phyloP scores from a whole-genome alignment of 2,113 vertebrate species.

The Paraplagusia blochii region DNA sequence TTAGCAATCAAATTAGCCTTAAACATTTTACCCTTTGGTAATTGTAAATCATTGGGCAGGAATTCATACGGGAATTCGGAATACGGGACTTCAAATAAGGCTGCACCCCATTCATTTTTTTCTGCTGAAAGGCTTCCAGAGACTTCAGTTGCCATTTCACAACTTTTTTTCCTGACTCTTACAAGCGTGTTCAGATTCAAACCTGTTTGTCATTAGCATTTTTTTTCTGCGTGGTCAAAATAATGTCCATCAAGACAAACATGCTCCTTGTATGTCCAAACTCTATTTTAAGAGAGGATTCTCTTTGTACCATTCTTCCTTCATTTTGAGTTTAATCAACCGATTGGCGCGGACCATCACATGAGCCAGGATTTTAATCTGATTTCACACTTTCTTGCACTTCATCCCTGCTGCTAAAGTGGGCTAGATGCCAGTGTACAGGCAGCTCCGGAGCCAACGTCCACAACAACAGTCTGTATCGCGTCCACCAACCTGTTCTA shows the following conservation, averaged over 20 bases:
- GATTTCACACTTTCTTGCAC: slow-evolving; percentile 76
- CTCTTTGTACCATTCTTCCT: slow-evolving; percentile 28
- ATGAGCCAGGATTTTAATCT: slow-evolving; percentile 75
- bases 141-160: too few relatives aligned
- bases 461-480: background rate
- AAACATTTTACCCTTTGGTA: too few relatives aligned
- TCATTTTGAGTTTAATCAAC: slow-evolving; percentile 73
- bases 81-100: too few relatives aligned
- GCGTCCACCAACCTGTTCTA: background rate
- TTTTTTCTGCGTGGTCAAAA: slow-evolving; percentile 11
- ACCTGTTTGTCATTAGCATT: background rate
- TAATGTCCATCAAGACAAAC: slow-evolving; percentile 14
- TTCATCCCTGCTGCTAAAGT: slow-evolving; percentile 50
- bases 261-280: slow-evolving; percentile 6
- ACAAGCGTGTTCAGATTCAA: background rate
- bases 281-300: slow-evolving; percentile 21
- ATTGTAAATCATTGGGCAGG: too few relatives aligned
- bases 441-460: slow-evolving; percentile 17
- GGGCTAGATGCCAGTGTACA: slow-evolving; percentile 50
- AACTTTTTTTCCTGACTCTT: too few relatives aligned
- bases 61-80: too few relatives aligned
- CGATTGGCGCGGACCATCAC: slow-evolving; percentile 70
- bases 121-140: too few relatives aligned
- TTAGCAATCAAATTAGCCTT: too few relatives aligned
- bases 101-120: too few relatives aligned